Evolutionary conservation across 2,888 invertebrate genomes (phyloP).

Genomic region (Tetropium fuscum): DNA sequence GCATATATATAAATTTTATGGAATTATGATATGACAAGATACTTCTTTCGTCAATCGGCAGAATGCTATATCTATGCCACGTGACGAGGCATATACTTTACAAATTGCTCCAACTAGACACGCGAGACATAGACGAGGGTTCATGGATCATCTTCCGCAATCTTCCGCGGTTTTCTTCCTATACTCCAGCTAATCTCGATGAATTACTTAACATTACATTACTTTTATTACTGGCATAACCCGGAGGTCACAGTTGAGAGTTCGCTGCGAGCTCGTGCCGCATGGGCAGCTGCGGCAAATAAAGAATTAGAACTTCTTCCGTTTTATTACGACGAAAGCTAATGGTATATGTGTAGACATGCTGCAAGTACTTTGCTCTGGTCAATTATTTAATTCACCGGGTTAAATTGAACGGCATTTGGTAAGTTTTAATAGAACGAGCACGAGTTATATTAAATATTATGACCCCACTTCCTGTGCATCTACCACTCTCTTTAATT

Average conservation of each 20-base stretch:
- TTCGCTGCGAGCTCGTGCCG: constrained; percentile 43
- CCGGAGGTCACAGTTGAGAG: constrained; percentile 35
- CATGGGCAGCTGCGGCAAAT: constrained; percentile 39
- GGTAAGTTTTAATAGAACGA: constrained; percentile 60
- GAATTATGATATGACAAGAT: too few relatives aligned
- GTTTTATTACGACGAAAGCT: constrained; percentile 39
- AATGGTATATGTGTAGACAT: constrained; percentile 34
- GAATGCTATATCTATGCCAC: too few relatives aligned
- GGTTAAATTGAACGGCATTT: constrained; percentile 63
- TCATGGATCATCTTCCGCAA: too few relatives aligned
- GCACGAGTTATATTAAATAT: constrained; percentile 65
- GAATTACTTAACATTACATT: too few relatives aligned
- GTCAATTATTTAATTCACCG: constrained; percentile 63
- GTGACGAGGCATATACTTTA: too few relatives aligned
- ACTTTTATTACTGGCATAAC: constrained; percentile 40
- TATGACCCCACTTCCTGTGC: constrained; percentile 64
- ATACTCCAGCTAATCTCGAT: too few relatives aligned
- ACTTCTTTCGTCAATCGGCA: too few relatives aligned
- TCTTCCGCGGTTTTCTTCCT: too few relatives aligned
- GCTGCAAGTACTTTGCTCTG: constrained; percentile 40
- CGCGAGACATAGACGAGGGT: too few relatives aligned
- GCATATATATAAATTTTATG: too few relatives aligned
- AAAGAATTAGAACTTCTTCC: constrained; percentile 40
- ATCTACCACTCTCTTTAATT: constrained; percentile 54
- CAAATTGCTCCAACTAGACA: too few relatives aligned